Evolutionary conservation across 1,140 invertebrate genomes (phyloP).

Genomic region (Camponotus floridanus): DNA sequence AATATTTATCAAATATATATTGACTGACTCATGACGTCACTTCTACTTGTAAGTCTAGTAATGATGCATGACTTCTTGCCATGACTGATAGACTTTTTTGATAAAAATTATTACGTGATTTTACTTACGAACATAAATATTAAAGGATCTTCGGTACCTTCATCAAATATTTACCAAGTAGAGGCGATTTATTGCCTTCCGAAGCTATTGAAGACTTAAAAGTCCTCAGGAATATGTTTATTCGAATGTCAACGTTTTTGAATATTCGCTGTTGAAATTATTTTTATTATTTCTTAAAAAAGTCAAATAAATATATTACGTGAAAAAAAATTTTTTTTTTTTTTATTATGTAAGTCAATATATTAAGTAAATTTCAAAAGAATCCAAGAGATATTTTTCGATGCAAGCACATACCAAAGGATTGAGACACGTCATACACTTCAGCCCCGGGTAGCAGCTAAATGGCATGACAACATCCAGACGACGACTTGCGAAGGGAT

Average conservation of each 20-base stretch:
- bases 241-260: not conserved
- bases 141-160: not conserved
- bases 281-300: not conserved
- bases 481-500: conserved; percentile 54
- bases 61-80: not conserved
- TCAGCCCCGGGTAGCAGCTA: conserved; percentile 62
- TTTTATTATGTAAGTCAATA: not conserved
- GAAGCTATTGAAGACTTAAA: not conserved
- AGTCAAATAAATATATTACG: not conserved
- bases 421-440: conserved; percentile 36
- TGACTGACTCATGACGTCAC: not conserved
- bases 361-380: not conserved
- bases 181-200: not conserved
- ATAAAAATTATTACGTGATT: conserved; percentile 40
- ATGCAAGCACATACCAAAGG: not conserved
- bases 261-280: not conserved
- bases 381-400: not conserved
- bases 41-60: conserved; percentile 22
- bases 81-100: not conserved
- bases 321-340: not conserved
- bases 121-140: not conserved
- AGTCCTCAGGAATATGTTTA: not conserved
- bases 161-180: not conserved
- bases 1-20: conserved; percentile 8
- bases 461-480: conserved; percentile 65